Base-by-base conservation (phyloP, 2,888 invertebrate species). In the Drosophila stalkeri region DNA sequence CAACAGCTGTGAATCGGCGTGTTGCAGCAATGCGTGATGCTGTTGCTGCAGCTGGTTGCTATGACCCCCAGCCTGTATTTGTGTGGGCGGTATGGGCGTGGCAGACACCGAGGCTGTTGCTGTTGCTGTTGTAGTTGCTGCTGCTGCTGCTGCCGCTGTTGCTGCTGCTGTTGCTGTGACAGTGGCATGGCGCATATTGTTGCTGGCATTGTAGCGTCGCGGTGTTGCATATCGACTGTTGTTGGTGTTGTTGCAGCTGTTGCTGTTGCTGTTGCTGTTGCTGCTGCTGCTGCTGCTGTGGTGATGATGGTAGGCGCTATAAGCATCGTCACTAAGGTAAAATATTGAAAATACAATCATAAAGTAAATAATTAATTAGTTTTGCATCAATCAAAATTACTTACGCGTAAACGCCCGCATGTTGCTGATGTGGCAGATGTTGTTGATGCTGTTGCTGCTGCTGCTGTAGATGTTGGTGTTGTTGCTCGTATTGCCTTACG, bases 1-100 rank as follows among this genome's bases (percentile, higher is more conserved):
- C 75, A 91, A 70, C 71, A 92, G 79, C 64, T 92, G 91, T 5
- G 90, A 85, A 20, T 91, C 91, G 20, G 85, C 82, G 37, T 84
- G 81, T 14, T 91, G 87, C 60, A 85, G n/a, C 60, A 86, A 31
- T 0, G 86, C 80, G 14, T 81, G 73, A 54, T 81, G 86, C 60
- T 89, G 87, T 52, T 86, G 86, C 64, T 90, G 90, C 75, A 76
- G 78, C 70, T 77, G 92, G 73, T 80, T 91, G 86, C 75, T 56
- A 4, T 87, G 72, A 8, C 35, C 55, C 33, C 41, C 20, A 20
- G 66, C 39, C 80, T 72, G 77, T 79, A 80, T 63, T 47, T 66
- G 75, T 46, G 82, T 54, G 61, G 72, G 67, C 64, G 72, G 75
- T 75, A 69, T 66, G 69, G 73, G 46, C 56, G 72, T 68, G 62